Percentiles rank a stretch among this genome's conserved stretches.
These are phyloP conservation scores for Brenthis hecate DNA, from an alignment of 2,888 invertebrate species.

Conservation along the genomic window DNA sequence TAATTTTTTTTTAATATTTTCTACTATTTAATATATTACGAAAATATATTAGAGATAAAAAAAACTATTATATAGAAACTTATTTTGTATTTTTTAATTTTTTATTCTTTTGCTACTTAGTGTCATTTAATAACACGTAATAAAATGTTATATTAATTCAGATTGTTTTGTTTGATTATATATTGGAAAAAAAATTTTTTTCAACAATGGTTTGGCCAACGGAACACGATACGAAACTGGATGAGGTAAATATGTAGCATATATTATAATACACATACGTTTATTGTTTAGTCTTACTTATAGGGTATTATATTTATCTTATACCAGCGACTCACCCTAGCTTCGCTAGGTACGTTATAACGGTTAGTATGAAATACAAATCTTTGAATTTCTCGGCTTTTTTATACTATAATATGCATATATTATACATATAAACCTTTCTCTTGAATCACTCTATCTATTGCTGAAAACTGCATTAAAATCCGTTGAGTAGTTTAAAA, in stretches of 20 bases:
- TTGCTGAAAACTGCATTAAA: too few relatives aligned
- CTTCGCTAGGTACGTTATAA: too few relatives aligned
- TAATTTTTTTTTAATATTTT: too few relatives aligned
- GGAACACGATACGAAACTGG: constrained; percentile 56
- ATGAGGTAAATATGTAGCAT: constrained; percentile 53
- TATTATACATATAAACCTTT: too few relatives aligned
- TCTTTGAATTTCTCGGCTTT: too few relatives aligned
- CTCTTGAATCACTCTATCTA: too few relatives aligned
- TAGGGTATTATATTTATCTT: neutral
- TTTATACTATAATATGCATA: too few relatives aligned
- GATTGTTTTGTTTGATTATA: neutral
- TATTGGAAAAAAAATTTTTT: neutral
- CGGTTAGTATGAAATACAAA: too few relatives aligned
- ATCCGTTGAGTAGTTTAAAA: too few relatives aligned
- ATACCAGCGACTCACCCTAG: too few relatives aligned
- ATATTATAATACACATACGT: neutral
- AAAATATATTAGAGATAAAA: too few relatives aligned
- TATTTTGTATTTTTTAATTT: constrained; percentile 4
- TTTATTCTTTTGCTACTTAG: constrained; percentile 2
- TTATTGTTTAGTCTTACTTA: neutral
- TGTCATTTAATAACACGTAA: neutral
- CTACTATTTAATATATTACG: too few relatives aligned
- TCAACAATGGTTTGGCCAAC: constrained; percentile 70
- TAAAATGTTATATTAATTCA: neutral
- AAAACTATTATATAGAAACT: neutral